A percentile compares a stretch with the other conserved stretches of the same genome.
phyloP scores from a whole-genome alignment of 1,140 invertebrate species.

The Philopotamus ludificatus region DNA sequence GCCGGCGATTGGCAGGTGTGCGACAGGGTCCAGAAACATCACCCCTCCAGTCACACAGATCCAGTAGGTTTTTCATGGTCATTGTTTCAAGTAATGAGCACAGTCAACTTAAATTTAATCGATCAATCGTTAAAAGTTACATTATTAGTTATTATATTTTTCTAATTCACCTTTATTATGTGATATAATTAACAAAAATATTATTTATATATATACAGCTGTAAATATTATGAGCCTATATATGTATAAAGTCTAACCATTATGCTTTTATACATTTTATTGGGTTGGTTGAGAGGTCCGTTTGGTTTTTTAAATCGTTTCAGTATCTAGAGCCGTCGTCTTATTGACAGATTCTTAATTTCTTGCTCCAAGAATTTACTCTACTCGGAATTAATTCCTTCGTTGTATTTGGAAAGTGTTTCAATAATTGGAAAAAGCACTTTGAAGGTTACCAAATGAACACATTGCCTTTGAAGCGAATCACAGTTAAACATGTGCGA shows the following conservation, averaged over 20 bases:
- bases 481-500: too few species aligned
- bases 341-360: not conserved
- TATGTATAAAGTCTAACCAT: not conserved
- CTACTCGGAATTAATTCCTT: too few species aligned
- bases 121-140: not conserved
- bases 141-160: not conserved
- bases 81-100: not conserved
- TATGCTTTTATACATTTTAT: not conserved
- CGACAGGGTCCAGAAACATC: slow-evolving; percentile 71
- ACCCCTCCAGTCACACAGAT: slow-evolving; percentile 74
- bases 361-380: too few species aligned
- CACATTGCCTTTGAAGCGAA: too few species aligned
- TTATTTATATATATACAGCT: too few species aligned
- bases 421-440: too few species aligned
- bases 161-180: not conserved
- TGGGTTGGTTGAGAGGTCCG: not conserved
- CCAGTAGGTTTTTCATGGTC: slow-evolving; percentile 64
- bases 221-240: not conserved
- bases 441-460: too few species aligned
- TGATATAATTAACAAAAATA: too few species aligned
- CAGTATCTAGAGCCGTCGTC: not conserved
- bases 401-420: too few species aligned
- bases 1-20: slow-evolving; percentile 62
- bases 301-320: not conserved
- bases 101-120: not conserved